Percentiles rank a stretch among this genome's conserved stretches.
phyloP scores from a whole-genome alignment of 2,888 invertebrate species.

The Harpagoxenus sublaevis region DNA sequence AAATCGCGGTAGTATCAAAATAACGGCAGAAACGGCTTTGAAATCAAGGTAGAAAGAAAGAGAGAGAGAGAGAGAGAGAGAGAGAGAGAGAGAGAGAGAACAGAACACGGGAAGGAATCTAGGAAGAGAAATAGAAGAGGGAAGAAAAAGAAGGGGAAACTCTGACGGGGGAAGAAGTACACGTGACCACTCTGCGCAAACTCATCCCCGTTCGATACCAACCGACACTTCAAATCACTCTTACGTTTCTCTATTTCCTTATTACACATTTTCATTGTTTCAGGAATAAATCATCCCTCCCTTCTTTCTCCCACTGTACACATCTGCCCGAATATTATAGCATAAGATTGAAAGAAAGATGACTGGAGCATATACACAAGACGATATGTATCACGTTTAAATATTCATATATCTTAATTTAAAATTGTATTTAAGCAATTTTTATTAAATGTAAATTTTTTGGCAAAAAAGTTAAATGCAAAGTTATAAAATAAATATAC shows the following conservation, averaged over 20 bases:
- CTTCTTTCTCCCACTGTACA: not conserved
- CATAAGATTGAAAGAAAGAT: no score
- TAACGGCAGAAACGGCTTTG: not conserved
- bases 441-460: no score
- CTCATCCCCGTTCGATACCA: not conserved
- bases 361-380: no score
- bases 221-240: not conserved
- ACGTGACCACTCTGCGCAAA: constrained; percentile 4
- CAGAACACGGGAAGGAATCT: not conserved
- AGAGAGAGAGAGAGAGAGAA: no score
- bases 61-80: not conserved
- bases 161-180: not conserved
- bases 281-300: not conserved
- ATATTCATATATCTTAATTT: not conserved
- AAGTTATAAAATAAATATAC: no score
- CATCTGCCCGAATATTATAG: not conserved
- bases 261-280: not conserved
- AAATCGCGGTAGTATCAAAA: not conserved
- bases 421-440: no score
- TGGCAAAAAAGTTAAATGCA: no score
- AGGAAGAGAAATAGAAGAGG: not conserved
- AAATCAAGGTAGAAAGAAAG: not conserved
- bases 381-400: not conserved
- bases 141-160: constrained; percentile 30
- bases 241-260: not conserved